Evolutionary conservation across 2,113 vertebrate genomes (phyloP).

Genomic region (Meles meles): DNA sequence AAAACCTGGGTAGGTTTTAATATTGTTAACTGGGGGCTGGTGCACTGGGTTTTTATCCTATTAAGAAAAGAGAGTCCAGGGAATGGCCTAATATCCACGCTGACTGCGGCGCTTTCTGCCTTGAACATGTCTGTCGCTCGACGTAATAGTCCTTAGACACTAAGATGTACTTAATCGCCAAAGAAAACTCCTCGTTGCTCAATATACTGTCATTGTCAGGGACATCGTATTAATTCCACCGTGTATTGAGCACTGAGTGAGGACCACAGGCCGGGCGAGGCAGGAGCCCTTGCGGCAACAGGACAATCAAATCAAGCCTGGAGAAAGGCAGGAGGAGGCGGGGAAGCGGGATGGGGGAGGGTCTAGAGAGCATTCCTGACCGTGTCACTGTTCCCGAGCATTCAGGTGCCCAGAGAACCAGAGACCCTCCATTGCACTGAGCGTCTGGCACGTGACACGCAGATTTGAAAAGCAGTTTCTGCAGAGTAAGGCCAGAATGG

Average conservation of each 20-base stretch:
- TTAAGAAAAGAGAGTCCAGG: conserved; percentile 2
- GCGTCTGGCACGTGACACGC: neutral
- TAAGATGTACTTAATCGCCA: neutral
- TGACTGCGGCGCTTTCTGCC: neutral
- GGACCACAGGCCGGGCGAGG: neutral
- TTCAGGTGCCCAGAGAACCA: neutral
- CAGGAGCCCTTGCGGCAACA: neutral
- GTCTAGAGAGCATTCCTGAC: neutral
- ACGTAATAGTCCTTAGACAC: neutral
- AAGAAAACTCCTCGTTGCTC: neutral
- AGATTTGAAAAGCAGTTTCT: neutral
- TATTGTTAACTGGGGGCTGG: neutral
- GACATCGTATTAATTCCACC: neutral
- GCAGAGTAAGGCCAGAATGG: neutral
- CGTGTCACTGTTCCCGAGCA: neutral
- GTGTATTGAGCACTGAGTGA: neutral
- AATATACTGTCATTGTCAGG: neutral
- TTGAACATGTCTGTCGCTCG: neutral
- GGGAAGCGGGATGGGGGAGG: too few species aligned
- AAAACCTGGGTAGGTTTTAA: neutral
- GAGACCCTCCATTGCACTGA: neutral
- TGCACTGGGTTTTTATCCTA: neutral
- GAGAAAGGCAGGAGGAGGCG: too few species aligned
- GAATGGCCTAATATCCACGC: neutral
- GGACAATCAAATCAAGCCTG: neutral